phyloP scores from a whole-genome alignment of 2,797 vertebrate genomes.

The Amblyraja radiata region DNA sequence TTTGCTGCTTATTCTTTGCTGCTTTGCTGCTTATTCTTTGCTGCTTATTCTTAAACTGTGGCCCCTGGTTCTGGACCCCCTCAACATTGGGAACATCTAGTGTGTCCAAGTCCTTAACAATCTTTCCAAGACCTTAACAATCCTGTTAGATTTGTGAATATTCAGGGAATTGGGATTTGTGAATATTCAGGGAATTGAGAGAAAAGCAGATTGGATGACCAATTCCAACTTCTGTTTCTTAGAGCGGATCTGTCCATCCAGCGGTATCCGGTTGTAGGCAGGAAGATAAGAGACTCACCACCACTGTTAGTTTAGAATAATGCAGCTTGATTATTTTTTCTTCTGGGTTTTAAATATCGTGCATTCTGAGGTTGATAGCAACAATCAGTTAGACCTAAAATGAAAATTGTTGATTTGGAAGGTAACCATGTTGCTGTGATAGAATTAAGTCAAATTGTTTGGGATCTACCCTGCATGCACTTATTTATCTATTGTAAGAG shows the following conservation, averaged over 20 bases:
- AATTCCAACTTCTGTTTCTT: too few relatives aligned
- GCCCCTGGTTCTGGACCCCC: too few relatives aligned
- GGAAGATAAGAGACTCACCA: background rate
- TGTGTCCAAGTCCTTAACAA: too few relatives aligned
- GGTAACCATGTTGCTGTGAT: background rate
- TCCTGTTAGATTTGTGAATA: too few relatives aligned
- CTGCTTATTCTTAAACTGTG: too few relatives aligned
- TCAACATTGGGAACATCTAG: too few relatives aligned
- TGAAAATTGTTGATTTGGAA: background rate
- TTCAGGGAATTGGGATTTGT: too few relatives aligned
- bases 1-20: too few relatives aligned
- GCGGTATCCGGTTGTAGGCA: background rate
- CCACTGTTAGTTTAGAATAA: background rate
- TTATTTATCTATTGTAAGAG: background rate
- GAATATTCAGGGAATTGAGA: too few relatives aligned
- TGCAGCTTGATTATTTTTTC: background rate
- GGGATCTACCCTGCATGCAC: background rate
- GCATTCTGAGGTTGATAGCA: background rate
- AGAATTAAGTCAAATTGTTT: background rate
- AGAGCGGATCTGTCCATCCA: background rate
- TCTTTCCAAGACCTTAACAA: too few relatives aligned
- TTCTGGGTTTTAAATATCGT: background rate
- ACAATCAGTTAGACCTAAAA: background rate
- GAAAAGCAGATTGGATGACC: too few relatives aligned
- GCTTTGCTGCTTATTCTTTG: too few relatives aligned